Conservation (phyloP, 2,113 vertebrate genomes). For the Lepus americanus region DNA sequence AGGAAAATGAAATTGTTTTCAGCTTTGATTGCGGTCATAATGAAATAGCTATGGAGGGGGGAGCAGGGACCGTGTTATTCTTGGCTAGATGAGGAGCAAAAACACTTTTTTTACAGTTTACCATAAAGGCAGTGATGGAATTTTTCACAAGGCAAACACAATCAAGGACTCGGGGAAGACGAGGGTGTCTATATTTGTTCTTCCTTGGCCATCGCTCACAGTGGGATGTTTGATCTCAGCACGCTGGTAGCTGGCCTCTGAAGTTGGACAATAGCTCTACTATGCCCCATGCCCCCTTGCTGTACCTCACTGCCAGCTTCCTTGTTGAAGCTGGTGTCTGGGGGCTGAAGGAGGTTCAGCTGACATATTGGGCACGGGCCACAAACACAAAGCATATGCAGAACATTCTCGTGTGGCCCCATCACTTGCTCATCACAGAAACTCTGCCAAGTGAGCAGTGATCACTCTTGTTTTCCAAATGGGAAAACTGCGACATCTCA, state of each 20-base stretch:
- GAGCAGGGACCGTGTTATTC: slow-evolving; percentile 64
- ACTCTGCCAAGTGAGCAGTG: neutral
- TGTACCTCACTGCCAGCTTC: neutral
- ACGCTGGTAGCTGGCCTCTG: neutral
- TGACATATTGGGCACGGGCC: neutral
- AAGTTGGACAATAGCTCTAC: neutral
- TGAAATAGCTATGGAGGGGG: slow-evolving; percentile 70
- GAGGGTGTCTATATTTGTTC: slow-evolving; percentile 60
- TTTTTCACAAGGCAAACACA: slow-evolving; percentile 69
- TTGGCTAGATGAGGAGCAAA: slow-evolving; percentile 75
- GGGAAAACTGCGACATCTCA: neutral
- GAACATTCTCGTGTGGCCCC: neutral
- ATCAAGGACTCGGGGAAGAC: slow-evolving; percentile 57
- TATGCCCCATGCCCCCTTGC: no score
- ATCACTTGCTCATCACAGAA: neutral
- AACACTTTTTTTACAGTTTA: slow-evolving; percentile 78
- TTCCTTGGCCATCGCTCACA: neutral
- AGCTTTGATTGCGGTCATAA: slow-evolving; percentile 79
- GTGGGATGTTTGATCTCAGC: neutral
- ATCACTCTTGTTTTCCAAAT: neutral
- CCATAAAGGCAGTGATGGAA: slow-evolving; percentile 69
- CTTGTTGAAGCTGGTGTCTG: neutral
- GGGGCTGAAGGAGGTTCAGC: neutral
- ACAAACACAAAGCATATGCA: no score
- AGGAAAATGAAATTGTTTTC: slow-evolving; percentile 76